Evolutionary conservation across 2,113 vertebrate genomes (phyloP).

Genomic region (Numida meleagris): DNA sequence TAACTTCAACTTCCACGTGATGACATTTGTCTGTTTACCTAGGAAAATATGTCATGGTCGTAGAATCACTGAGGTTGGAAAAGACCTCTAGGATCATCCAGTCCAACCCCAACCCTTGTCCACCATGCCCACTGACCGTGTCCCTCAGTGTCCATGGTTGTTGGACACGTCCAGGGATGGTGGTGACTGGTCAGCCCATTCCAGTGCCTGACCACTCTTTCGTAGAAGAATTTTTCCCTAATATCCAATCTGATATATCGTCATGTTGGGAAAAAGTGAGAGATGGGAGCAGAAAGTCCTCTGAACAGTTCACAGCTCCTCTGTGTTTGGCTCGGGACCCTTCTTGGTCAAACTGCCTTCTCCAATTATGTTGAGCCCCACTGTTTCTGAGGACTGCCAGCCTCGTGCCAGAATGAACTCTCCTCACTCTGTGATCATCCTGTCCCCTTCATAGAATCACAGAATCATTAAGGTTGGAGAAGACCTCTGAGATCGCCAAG

Average conservation of each 20-base stretch:
- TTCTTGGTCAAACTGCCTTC: neutral
- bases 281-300: neutral
- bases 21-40: neutral
- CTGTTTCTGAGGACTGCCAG: neutral
- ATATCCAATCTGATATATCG: too few relatives aligned
- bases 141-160: too few relatives aligned
- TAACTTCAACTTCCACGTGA: neutral
- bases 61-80: too few relatives aligned
- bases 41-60: accelerated
- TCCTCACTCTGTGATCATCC: neutral
- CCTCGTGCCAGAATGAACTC: neutral
- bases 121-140: too few relatives aligned
- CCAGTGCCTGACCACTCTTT: too few relatives aligned
- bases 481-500: too few relatives aligned
- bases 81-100: too few relatives aligned
- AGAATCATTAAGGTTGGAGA: too few relatives aligned
- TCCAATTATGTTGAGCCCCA: accelerated
- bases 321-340: neutral
- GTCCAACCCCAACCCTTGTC: too few relatives aligned
- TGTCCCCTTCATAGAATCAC: neutral
- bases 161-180: too few relatives aligned
- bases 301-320: neutral
- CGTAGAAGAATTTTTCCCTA: too few relatives aligned
- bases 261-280: neutral
- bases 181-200: too few relatives aligned